phyloP scores from a whole-genome alignment of 2,113 vertebrate species.

The Manacus vitellinus region DNA sequence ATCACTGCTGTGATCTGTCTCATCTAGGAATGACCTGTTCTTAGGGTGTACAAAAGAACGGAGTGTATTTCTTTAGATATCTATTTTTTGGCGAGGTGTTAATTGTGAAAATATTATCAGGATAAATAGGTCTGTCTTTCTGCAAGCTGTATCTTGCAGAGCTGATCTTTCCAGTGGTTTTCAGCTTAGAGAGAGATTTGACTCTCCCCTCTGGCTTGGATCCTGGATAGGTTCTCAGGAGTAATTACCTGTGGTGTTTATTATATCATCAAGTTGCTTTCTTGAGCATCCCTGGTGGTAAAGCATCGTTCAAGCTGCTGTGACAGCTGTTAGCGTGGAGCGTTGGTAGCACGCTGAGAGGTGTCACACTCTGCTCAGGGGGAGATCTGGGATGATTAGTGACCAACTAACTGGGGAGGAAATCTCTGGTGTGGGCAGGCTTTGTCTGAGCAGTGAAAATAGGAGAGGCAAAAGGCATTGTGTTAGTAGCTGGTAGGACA shows the following conservation, averaged over 20 bases:
- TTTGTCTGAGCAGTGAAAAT: neutral
- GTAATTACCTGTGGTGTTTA: neutral
- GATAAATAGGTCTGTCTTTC: neutral
- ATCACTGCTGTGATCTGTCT: neutral
- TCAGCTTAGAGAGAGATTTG: neutral
- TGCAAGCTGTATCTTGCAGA: neutral
- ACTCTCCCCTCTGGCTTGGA: neutral
- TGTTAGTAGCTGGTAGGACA: neutral
- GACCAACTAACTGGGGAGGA: neutral
- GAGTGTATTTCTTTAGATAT: accelerated
- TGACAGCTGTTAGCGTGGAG: neutral
- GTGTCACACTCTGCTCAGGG: neutral
- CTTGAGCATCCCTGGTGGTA: neutral
- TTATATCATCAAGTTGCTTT: neutral
- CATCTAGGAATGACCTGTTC: neutral
- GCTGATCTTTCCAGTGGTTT: neutral
- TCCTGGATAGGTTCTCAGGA: neutral
- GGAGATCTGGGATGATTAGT: neutral
- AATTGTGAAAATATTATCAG: neutral
- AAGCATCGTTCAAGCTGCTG: neutral
- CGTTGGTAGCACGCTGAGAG: neutral
- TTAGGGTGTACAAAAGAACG: neutral
- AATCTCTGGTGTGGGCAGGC: neutral
- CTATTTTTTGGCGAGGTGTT: neutral
- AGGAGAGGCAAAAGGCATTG: neutral